A percentile compares a stretch with the other conserved stretches of the same genome.
phyloP scores from a whole-genome alignment of 2,888 invertebrate genomes.

The Tenodera sinensis region DNA sequence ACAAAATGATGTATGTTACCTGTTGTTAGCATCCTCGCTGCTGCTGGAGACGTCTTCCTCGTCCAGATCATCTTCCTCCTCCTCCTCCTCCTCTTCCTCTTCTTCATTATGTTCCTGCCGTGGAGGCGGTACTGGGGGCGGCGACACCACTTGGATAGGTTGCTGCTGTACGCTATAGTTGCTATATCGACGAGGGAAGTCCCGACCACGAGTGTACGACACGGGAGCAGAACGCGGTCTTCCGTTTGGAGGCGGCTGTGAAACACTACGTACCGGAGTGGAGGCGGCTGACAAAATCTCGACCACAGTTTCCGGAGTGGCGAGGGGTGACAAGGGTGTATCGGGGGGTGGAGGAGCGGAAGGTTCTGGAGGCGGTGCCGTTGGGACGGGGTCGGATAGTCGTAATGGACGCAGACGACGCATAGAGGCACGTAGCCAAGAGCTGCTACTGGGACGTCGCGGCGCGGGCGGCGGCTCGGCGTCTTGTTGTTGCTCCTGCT shows the following conservation, averaged over 20 bases:
- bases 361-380: conserved; percentile 33
- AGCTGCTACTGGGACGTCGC: conserved; percentile 22
- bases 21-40: neutral
- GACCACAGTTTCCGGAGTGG: neutral
- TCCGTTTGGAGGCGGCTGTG: conserved; percentile 36
- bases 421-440: conserved; percentile 56
- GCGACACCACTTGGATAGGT: neutral
- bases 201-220: conserved; percentile 29
- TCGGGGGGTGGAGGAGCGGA: neutral
- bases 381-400: conserved; percentile 42
- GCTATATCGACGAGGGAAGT: conserved; percentile 23
- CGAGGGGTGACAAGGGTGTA: conserved; percentile 15
- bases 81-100: neutral
- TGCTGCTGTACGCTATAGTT: neutral
- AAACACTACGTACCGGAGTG: neutral
- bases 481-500: conserved; percentile 22
- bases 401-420: conserved; percentile 51
- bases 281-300: neutral
- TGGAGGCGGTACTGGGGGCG: neutral
- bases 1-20: neutral
- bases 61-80: neutral
- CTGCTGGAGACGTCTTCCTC: neutral
- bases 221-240: neutral
- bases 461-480: conserved; percentile 36
- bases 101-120: neutral